Percentiles rank a stretch among this genome's conserved stretches.
Conservation (phyloP, 2,797 vertebrate species). For the Vireo griseus region DNA sequence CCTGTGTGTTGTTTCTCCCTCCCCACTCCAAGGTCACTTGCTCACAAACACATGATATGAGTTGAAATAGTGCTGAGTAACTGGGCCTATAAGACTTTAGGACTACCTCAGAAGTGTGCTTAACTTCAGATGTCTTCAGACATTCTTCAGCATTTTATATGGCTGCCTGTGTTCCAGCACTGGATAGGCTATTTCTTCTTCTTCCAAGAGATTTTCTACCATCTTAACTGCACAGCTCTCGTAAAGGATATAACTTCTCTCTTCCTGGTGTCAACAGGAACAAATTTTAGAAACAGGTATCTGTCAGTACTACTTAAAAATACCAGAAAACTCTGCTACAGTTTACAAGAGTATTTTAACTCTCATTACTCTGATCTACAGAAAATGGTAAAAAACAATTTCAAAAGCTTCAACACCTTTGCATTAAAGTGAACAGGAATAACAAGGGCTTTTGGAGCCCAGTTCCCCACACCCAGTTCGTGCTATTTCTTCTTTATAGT, state of each 20-base stretch:
- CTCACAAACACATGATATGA: not conserved
- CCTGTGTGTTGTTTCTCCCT: not conserved
- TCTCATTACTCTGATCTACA: not conserved
- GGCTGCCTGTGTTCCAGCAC: not conserved
- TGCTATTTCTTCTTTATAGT: conserved; percentile 12
- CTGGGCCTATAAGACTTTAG: not conserved
- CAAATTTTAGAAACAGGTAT: not conserved
- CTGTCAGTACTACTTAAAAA: not conserved
- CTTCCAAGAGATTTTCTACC: not conserved
- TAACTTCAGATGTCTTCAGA: not conserved
- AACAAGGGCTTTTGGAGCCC: not conserved
- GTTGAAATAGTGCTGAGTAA: not conserved
- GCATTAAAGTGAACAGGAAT: not conserved
- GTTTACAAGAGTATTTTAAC: not conserved
- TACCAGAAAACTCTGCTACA: not conserved
- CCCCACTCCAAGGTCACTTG: accelerated
- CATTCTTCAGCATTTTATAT: not conserved
- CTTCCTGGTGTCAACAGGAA: not conserved
- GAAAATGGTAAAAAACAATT: not conserved
- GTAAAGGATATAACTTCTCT: not conserved
- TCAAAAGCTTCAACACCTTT: not conserved
- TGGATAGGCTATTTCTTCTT: not conserved
- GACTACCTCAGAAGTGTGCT: not conserved
- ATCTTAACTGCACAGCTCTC: not conserved
- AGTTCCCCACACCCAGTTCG: not conserved